Base-by-base conservation (phyloP, 2,888 invertebrate genomes). In the Hydroisotoma schaefferi region DNA sequence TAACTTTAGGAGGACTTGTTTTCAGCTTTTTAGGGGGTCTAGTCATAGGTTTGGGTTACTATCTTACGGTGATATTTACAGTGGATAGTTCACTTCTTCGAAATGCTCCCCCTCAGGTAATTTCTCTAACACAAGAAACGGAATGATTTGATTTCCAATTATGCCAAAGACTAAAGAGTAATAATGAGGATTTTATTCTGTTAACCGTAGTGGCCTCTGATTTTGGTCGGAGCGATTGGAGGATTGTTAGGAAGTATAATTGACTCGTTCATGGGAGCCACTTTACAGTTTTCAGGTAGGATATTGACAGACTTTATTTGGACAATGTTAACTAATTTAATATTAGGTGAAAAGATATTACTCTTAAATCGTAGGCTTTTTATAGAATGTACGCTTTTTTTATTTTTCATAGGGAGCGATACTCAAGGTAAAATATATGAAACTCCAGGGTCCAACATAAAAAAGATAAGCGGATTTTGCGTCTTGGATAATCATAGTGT, bases 401-500 rank as follows among this genome's bases (percentile, higher is more conserved):
- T 40, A 40, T 58, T 44, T 23, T 56, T 44, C 43, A 15, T 44
- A 67, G 67, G 67, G 2, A 56, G 59, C 20, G 68, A 63, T 43
- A 22, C 56, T 43, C 61, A 44, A 18, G 61, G 59, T 27, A 57
- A 57, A 65, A 65, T 62, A 55, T 88, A 90, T 0, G 85, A 87
- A 66, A 80, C 80, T 52, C 86, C 88, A 2, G 87, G 85, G 51
- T 79, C 81, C 62, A 82, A 84, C 25, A 83, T 91, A 0, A 82
- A 82, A 65, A 85, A 89, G 75, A 87, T 94, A 63, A 84, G 86
- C 75, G 94, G 93, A 4, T 77, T 80, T 57, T 83, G 84, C 70
- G 78, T 91, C 52, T 77, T 94, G 44, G 90, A 91, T 75, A 94
- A 94, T 76, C 89, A 93, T 75, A 87, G 89, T 74, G 90, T 94